Percentiles rank a stretch among this genome's conserved stretches.
Conservation (phyloP, 1,140 invertebrate species). For the Schmidtea mediterranea region DNA sequence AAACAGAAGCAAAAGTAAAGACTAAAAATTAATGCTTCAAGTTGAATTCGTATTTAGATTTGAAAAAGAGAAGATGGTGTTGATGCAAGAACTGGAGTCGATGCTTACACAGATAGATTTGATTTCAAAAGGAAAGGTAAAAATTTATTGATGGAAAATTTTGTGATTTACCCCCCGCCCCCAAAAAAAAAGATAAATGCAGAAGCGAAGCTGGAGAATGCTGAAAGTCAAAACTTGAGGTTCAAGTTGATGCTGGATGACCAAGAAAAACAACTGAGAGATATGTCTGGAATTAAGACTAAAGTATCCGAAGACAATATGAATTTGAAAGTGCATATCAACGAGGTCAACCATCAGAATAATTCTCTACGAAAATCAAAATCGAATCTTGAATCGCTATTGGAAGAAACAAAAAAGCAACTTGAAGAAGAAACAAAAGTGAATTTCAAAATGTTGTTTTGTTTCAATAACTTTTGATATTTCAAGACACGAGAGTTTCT, state of each 20-base stretch:
- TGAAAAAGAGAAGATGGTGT: conserved; percentile 15
- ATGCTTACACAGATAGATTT: background rate
- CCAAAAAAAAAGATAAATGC: background rate
- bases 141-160: background rate
- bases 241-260: background rate
- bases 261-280: background rate
- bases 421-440: conserved; percentile 23
- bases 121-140: background rate
- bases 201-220: background rate
- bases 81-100: background rate
- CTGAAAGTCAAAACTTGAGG: background rate
- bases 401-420: conserved; percentile 21
- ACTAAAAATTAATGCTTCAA: conserved; percentile 23
- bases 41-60: conserved; percentile 14
- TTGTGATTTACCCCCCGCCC: background rate
- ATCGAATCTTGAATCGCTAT: conserved; percentile 14
- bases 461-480: background rate
- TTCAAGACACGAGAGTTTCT: conserved; percentile 20
- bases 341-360: conserved; percentile 15
- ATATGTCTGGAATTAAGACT: background rate
- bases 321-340: conserved; percentile 9
- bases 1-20: conserved; percentile 22
- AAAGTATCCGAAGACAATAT: background rate
- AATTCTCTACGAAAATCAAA: conserved; percentile 18
- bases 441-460: conserved; percentile 6